Evolutionary conservation across 2,888 invertebrate species (phyloP), one percentile per base, ranked within the genome.

Genomic region (Machimus rusticus): DNA sequence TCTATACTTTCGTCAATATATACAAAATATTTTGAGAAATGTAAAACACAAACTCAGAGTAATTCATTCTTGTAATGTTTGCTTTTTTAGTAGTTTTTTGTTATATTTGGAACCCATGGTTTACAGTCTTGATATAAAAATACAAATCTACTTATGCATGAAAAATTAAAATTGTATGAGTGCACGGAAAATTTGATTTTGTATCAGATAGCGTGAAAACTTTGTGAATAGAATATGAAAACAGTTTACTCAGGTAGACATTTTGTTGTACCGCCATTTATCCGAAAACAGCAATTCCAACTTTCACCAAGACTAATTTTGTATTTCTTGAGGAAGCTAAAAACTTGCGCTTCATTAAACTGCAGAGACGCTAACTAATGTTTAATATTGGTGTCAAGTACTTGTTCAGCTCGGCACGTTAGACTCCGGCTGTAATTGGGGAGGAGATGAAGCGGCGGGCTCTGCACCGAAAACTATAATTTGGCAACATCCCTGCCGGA

Each of bases 401-500:
- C 66, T 84, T 66, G 74, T 66, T 74, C 74, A 34, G 84, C 43
- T 23, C 74, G 8, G 74, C 84, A 84, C 84, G 84, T 74, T 74
- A 84, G 66, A 23, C 74, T 84, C 66, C 14, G 19, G 57, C n/a
- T 74, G 66, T 84, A 84, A 74, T 66, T 74, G 84, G 66, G 43
- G 43, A 1, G 43, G 43, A n/a, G 43, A 16, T 46, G 57, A 57
- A 8, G 31, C 3, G 74, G 16, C 0, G 34, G 34, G 34, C 5
- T n/a, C 74, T 66, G 66, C 74, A 84, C 34, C 84, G 39, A 43
- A 57, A 81, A 55, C 37, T 84, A 74, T 78, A 79, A 87, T 66
- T 88, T 88, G 88, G 88, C 88, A 88, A 88, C 88, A 85, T 74
- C 87, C 82, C 88, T 77, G n/a, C 28, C 37, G 28, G 66, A 66